Evolutionary conservation across 1,140 invertebrate genomes (phyloP), one percentile per base, ranked within the genome.

Genomic region (Dendroctonus ponderosae): DNA sequence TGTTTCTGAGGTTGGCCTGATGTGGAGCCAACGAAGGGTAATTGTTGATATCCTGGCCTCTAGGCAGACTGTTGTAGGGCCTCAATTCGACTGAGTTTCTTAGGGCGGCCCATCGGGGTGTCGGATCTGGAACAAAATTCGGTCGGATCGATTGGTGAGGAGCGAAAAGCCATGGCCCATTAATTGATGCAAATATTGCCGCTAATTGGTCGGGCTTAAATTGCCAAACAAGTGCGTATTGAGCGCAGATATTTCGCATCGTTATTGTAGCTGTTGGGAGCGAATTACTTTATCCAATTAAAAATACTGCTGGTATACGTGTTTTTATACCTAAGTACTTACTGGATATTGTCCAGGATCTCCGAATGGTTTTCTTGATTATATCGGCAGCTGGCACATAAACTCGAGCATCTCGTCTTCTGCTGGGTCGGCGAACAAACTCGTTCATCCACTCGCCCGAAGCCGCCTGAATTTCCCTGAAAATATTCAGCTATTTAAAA

Each of bases 371-470:
- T 70, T 83, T 81, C 67, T 85, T 85, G 56, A 89, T 79, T 51
- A 87, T 84, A 74, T 89, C 87, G 50, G 86, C 82, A 61, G 87
- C 82, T 39, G 85, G 83, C 39, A 86, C 76, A 70, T 82, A 82
- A 65, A 82, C 81, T 46, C 82, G 79, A 67, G 80, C 78, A 66
- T 82, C 79, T 56, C 79, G 71, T 57, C 79, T 67, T 68, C 78
- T 76, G 64, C 80, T 80, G 3, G 79, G 77, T 54, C 80, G 71
- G 52, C 80, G 76, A 14, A 82, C 76, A 63, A 85, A 85, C 70
- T 87, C 87, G 76, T 86, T 87, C 78, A 88, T 85, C 88, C 88
- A 90, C 73, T 90, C 87, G 52, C 85, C 86, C 63, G 85, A 85
- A 38, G 85, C 83, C 9, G 85, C 83, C 77, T 88, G 86, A 69